These are phyloP conservation scores for Myrmecobius fasciatus DNA, from an alignment of 2,113 vertebrate species.

Conservation along the genomic window DNA sequence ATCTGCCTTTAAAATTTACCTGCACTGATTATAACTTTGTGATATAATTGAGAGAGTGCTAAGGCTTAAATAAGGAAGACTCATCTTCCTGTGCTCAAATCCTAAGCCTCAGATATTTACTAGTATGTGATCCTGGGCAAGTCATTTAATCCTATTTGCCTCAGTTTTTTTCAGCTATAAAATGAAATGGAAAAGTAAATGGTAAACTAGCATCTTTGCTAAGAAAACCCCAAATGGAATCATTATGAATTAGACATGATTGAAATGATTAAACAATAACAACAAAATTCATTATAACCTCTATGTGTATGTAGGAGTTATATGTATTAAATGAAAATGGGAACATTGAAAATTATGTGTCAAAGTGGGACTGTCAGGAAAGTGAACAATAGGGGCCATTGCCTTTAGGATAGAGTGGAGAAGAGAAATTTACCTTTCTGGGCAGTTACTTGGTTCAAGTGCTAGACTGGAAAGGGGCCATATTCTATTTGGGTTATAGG, in stretches of 20 bases:
- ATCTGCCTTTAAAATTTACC: background rate
- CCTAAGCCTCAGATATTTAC: background rate
- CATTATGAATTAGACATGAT: background rate
- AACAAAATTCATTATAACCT: background rate
- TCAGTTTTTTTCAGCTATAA: background rate
- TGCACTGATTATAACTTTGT: background rate
- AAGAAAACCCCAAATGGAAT: background rate
- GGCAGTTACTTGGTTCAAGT: background rate
- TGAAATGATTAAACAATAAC: background rate
- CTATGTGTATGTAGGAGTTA: background rate
- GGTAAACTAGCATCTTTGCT: background rate
- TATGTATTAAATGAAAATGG: background rate
- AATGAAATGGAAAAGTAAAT: background rate
- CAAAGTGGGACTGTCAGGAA: background rate
- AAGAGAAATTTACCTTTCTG: constrained; percentile 8
- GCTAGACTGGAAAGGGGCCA: background rate
- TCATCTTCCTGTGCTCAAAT: background rate
- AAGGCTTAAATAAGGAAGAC: background rate
- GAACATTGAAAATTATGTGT: background rate
- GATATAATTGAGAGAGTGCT: background rate
- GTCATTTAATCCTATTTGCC: background rate
- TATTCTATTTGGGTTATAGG: background rate
- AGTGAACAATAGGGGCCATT: background rate
- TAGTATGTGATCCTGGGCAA: background rate
- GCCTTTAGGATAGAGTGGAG: background rate